Conservation (phyloP, 1,140 invertebrate genomes). For the Euura saliciscinereae region DNA sequence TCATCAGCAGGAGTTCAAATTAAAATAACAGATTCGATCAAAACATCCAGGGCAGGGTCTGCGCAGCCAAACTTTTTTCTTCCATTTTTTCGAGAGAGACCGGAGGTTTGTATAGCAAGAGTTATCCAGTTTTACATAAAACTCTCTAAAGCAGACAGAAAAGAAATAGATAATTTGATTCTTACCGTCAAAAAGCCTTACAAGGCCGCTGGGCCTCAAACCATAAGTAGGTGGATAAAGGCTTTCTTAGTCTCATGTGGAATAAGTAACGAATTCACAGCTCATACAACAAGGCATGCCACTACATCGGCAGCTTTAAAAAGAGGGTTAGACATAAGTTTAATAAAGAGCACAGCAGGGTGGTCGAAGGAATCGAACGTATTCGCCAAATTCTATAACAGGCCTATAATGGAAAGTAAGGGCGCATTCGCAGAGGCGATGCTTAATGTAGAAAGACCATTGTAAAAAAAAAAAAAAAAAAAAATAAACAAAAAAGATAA, state of each 20-base stretch:
- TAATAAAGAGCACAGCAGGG: neutral
- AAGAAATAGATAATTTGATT: no score
- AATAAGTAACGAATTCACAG: slow-evolving; percentile 15
- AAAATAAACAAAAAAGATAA: no score
- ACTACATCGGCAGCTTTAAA: slow-evolving; percentile 4
- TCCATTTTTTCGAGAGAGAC: slow-evolving; percentile 14
- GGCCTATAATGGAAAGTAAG: neutral
- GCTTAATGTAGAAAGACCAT: no score
- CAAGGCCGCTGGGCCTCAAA: no score
- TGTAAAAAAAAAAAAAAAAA: no score
- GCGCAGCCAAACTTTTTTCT: slow-evolving; percentile 16
- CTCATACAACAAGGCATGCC: slow-evolving; percentile 8
- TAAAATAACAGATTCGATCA: slow-evolving; percentile 19
- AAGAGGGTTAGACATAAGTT: no score
- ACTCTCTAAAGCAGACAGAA: no score
- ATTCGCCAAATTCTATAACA: slow-evolving; percentile 18
- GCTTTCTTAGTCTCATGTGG: neutral
- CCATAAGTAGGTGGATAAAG: slow-evolving; percentile 14
- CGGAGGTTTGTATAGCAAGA: slow-evolving; percentile 11
- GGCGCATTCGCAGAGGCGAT: no score
- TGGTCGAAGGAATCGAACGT: slow-evolving; percentile 15
- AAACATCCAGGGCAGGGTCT: slow-evolving; percentile 18
- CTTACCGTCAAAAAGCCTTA: no score
- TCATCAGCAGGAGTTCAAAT: slow-evolving; percentile 9
- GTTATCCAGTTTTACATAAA: no score